These are phyloP conservation scores for Ctenochaetus hawaiiensis DNA, from an alignment of 2,797 vertebrate species.

Conservation along the genomic window DNA sequence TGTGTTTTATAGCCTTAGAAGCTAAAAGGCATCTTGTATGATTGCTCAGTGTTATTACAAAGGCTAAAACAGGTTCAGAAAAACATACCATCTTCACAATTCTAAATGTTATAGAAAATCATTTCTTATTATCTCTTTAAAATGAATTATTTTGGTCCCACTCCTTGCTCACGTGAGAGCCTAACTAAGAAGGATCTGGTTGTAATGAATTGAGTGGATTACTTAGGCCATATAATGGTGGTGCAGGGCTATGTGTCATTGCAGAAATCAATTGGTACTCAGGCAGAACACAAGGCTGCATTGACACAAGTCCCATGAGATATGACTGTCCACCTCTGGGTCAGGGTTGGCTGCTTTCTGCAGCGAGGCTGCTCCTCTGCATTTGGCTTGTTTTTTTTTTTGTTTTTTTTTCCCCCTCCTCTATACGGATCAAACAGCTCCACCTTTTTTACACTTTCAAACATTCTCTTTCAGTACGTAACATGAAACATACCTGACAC, in stretches of 20 bases:
- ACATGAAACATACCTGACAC: slow-evolving; percentile 69
- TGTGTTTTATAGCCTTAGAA: slow-evolving; percentile 29
- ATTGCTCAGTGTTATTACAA: neutral
- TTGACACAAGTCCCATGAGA: slow-evolving; percentile 66
- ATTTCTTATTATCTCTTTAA: slow-evolving; percentile 13
- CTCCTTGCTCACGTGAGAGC: neutral
- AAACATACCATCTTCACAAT: neutral
- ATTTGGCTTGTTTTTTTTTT: slow-evolving; percentile 27
- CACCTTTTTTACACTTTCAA: slow-evolving; percentile 61
- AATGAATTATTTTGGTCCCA: slow-evolving; percentile 2
- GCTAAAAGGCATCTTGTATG: neutral
- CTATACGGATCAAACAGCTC: slow-evolving; percentile 57
- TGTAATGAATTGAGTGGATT: slow-evolving; percentile 66
- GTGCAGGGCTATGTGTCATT: slow-evolving; percentile 67
- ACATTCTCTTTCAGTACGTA: slow-evolving; percentile 71
- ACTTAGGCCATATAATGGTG: slow-evolving; percentile 47
- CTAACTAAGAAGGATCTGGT: slow-evolving; percentile 50
- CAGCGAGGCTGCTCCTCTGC: slow-evolving; percentile 33
- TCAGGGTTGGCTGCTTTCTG: slow-evolving; percentile 50
- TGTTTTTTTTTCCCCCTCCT: slow-evolving; percentile 19
- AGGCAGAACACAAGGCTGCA: slow-evolving; percentile 73
- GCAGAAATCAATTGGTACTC: slow-evolving; percentile 79
- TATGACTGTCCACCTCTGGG: slow-evolving; percentile 57
- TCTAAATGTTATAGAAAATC: neutral
- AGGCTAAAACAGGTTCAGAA: neutral